Percentiles rank a stretch among this genome's conserved stretches.
These are phyloP conservation scores for Hozukius guyotensis DNA, from an alignment of 2,797 vertebrate species.

Conservation along the genomic window DNA sequence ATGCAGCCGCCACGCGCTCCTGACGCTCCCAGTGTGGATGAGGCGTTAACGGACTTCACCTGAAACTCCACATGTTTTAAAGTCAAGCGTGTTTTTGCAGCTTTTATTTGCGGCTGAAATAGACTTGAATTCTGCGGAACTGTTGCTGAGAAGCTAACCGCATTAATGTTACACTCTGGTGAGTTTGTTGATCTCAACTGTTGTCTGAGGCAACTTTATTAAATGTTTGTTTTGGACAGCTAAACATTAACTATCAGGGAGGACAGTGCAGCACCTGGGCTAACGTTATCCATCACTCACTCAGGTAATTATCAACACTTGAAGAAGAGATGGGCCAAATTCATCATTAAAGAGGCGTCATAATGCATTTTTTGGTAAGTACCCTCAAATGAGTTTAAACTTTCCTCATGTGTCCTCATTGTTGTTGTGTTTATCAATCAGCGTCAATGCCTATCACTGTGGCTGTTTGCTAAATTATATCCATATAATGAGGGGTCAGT, in stretches of 20 bases:
- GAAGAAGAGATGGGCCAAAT: background rate
- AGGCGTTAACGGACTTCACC: background rate
- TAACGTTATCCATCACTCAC: background rate
- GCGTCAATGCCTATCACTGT: background rate
- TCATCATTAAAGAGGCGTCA: background rate
- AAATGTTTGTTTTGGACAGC: background rate
- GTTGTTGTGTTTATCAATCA: background rate
- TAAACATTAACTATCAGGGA: background rate
- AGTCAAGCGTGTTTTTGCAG: too few species aligned
- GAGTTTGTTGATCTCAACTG: background rate
- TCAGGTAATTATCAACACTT: too few species aligned
- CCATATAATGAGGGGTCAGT: background rate
- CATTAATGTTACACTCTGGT: background rate
- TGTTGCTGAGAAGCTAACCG: too few species aligned
- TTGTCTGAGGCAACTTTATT: background rate
- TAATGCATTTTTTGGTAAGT: background rate
- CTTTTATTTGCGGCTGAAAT: background rate
- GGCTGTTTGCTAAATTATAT: background rate
- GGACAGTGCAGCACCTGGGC: background rate
- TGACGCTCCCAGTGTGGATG: too few species aligned
- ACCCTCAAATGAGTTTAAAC: background rate
- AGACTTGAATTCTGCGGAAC: background rate
- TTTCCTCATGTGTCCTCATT: background rate
- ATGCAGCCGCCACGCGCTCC: too few species aligned
- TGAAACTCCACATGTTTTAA: background rate